Conservation (phyloP, 2,113 vertebrate genomes). For the Scytalopus superciliaris region DNA sequence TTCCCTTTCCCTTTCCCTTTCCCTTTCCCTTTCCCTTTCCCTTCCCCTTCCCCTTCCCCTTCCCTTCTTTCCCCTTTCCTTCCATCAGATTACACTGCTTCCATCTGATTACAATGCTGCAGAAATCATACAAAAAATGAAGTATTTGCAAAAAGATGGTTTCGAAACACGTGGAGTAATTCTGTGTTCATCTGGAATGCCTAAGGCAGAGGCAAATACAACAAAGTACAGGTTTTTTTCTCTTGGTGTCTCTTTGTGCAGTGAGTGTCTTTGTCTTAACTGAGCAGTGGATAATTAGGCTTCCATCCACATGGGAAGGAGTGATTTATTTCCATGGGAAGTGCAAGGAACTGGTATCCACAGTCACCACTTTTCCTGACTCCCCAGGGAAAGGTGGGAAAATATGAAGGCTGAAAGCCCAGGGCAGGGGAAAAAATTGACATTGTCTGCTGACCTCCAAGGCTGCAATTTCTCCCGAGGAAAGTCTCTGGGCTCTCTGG, state of each 20-base stretch:
- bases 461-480: background rate
- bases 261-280: background rate
- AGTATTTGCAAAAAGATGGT: fast-evolving
- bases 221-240: background rate
- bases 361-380: background rate
- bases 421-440: background rate
- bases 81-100: too few relatives aligned
- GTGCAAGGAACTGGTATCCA: background rate
- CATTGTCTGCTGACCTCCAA: background rate
- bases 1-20: fast-evolving
- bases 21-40: background rate
- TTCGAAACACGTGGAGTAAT: background rate
- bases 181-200: background rate
- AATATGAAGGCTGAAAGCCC: background rate
- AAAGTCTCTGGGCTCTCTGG: background rate
- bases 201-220: background rate
- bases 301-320: background rate
- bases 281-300: background rate
- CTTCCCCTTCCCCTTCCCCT: too few relatives aligned
- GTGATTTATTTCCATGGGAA: background rate
- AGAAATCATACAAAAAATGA: background rate
- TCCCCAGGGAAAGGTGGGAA: background rate
- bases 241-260: background rate
- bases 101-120: background rate
- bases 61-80: fast-evolving